Conservation (phyloP, 2,797 vertebrate species). For the Neopelma chrysocephalum region DNA sequence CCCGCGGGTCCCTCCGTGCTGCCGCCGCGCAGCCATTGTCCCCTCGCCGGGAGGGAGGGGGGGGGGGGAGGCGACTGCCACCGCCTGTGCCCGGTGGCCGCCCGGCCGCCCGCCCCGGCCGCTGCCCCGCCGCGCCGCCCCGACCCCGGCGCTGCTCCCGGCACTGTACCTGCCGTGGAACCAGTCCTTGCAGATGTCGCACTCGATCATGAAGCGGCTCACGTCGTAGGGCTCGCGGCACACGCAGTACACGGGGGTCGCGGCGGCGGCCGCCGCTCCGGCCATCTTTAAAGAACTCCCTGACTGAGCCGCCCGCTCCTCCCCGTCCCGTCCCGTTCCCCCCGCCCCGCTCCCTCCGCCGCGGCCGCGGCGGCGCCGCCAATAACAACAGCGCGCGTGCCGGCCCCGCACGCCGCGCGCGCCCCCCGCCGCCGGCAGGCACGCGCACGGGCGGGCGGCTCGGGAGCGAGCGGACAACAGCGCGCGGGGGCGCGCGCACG, state of each 20-base stretch:
- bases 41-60: not conserved
- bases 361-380: conserved; percentile 38
- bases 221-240: conserved; percentile 98
- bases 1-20: not conserved
- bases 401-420: conserved; percentile 54
- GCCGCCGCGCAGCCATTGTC: conserved; percentile 33
- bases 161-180: conserved; percentile 93
- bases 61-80: not conserved
- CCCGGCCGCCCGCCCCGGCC: not conserved
- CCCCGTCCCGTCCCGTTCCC: not conserved
- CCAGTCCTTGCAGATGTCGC: conserved; percentile 98
- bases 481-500: conserved; percentile 2
- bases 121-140: not conserved
- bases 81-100: not conserved
- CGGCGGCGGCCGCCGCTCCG: conserved; percentile 74
- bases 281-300: conserved; percentile 83
- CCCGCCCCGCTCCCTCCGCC: conserved; percentile 6
- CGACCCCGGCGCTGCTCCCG: not conserved
- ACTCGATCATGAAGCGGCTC: conserved; percentile 98
- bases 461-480: conserved; percentile 55
- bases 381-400: conserved; percentile 62
- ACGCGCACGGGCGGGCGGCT: conserved; percentile 58
- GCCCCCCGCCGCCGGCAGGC: conserved; percentile 49
- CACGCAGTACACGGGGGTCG: conserved; percentile 94
- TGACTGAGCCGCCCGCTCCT: conserved; percentile 36